phyloP scores from a whole-genome alignment of 37 sponge, comb jelly and placozoan genomes.

The Ianthella basta region DNA sequence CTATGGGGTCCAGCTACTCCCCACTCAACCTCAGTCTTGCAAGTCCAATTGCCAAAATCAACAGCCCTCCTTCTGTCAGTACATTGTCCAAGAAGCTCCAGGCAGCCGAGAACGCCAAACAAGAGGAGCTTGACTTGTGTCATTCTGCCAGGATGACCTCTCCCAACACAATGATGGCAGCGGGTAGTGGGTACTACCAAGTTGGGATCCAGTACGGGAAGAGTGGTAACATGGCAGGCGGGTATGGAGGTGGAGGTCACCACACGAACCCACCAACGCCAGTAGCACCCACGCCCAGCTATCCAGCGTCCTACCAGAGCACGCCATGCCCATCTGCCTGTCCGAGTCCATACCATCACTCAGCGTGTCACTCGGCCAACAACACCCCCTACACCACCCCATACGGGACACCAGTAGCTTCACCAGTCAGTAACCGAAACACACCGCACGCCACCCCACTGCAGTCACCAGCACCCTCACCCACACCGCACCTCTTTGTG shows the following conservation, averaged over 20 bases:
- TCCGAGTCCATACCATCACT: conserved; percentile 25
- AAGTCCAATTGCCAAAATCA: conserved; percentile 1
- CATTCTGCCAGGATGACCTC: background rate
- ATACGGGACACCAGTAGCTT: conserved; percentile 31
- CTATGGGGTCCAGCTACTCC: background rate
- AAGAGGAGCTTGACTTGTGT: background rate
- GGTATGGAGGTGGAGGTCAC: background rate
- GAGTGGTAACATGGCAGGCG: background rate
- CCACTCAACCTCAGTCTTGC: conserved; percentile 23
- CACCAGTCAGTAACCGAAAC: conserved; percentile 26
- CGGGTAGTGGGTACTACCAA: background rate
- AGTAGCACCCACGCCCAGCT: conserved; percentile 20
- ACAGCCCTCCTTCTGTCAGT: conserved; percentile 28
- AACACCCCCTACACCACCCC: conserved; percentile 65
- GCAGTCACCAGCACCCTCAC: conserved; percentile 61
- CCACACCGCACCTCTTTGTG: conserved; percentile 47
- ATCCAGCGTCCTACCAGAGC: conserved; percentile 28
- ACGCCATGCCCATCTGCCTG: conserved; percentile 34
- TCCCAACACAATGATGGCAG: background rate
- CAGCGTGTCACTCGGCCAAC: conserved; percentile 31
- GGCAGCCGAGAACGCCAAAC: conserved; percentile 15
- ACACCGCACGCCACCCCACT: conserved; percentile 43
- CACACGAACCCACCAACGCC: conserved; percentile 17
- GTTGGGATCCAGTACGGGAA: background rate
- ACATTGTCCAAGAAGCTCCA: conserved; percentile 10